Conservation (phyloP, 2,888 invertebrate species). For the Pandemis corylana region DNA sequence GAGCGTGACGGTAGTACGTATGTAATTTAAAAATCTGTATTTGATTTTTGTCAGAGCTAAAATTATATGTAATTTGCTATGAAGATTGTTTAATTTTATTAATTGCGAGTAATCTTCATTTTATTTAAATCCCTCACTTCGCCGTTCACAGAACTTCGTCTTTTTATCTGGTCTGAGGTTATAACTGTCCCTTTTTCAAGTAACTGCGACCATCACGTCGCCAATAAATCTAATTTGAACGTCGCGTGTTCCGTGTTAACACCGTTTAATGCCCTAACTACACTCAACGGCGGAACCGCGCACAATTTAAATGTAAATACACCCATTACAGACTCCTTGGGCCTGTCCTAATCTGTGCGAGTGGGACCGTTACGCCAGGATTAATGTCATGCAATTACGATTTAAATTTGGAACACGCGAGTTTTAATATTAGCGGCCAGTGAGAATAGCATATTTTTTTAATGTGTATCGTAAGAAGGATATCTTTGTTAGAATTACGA, state of each 20-base stretch:
- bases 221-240: constrained; percentile 15
- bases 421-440: constrained; percentile 7
- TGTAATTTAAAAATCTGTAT: too few relatives aligned
- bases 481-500: too few relatives aligned
- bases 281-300: constrained; percentile 57
- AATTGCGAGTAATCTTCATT: too few relatives aligned
- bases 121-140: too few relatives aligned
- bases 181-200: not conserved
- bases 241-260: constrained; percentile 67
- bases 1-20: too few relatives aligned
- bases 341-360: constrained; percentile 50
- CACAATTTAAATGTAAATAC: constrained; percentile 78
- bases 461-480: too few relatives aligned
- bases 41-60: too few relatives aligned
- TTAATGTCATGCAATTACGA: constrained; percentile 33
- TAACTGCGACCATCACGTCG: constrained; percentile 1
- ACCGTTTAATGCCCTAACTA: constrained; percentile 56
- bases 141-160: too few relatives aligned
- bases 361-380: constrained; percentile 53
- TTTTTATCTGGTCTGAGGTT: too few relatives aligned
- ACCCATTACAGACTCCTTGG: constrained; percentile 63
- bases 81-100: too few relatives aligned
- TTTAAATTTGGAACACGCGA: constrained; percentile 17
- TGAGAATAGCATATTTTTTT: not conserved
- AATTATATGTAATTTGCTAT: too few relatives aligned